phyloP scores from a whole-genome alignment of 2,113 vertebrate genomes.

The Protobothrops flavoviridis region DNA sequence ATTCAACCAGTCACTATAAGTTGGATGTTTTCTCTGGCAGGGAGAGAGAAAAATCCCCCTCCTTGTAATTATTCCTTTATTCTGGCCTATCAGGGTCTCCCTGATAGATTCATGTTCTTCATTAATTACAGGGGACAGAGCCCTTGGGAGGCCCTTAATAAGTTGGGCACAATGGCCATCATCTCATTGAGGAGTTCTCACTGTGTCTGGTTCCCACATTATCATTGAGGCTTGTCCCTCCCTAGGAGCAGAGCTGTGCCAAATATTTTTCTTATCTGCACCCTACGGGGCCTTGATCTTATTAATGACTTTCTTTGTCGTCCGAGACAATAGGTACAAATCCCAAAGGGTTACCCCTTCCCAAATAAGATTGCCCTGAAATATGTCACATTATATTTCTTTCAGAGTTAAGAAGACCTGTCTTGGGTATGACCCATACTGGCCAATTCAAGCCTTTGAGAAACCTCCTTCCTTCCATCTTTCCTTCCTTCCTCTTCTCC shows the following conservation, averaged over 20 bases:
- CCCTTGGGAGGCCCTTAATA: not conserved
- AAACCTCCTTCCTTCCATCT: too few relatives aligned
- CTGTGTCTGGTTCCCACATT: not conserved
- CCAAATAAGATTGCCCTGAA: not conserved
- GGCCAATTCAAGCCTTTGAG: not conserved
- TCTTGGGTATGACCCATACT: not conserved
- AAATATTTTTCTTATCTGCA: not conserved
- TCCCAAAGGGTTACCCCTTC: too few relatives aligned
- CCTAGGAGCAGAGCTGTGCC: not conserved
- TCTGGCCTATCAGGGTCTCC: not conserved
- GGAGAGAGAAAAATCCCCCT: not conserved
- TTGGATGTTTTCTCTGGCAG: not conserved
- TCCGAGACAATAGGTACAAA: not conserved
- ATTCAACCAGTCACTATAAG: not conserved
- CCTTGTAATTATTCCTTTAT: not conserved
- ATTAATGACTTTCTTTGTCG: not conserved
- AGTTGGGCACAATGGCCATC: not conserved
- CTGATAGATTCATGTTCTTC: not conserved
- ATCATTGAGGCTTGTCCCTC: not conserved
- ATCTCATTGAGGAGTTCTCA: not conserved
- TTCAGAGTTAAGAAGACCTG: not conserved
- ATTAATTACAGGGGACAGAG: not conserved
- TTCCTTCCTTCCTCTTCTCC: too few relatives aligned
- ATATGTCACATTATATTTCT: not conserved
- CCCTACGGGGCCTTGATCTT: not conserved